Conservation (phyloP, 2,797 vertebrate species). For the Sparus aurata region DNA sequence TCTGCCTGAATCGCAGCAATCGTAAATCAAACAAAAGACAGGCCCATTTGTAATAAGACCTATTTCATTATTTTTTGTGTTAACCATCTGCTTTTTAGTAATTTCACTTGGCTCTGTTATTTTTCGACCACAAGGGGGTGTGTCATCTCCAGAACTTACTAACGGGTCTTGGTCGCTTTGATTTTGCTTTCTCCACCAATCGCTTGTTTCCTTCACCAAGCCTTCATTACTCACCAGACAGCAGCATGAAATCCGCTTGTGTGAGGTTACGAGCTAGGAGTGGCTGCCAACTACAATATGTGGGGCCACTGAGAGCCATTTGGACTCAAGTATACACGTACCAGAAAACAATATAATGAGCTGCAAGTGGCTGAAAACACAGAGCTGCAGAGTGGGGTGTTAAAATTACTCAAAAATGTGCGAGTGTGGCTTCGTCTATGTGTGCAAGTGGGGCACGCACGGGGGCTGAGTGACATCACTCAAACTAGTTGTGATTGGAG, state of each 20-base stretch:
- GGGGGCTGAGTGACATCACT: conserved; percentile 51
- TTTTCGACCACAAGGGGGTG: not conserved
- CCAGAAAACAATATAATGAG: conserved; percentile 70
- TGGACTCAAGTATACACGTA: conserved; percentile 54
- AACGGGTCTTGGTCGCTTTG: not conserved
- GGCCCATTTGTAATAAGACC: not conserved
- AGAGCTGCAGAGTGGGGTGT: conserved; percentile 49
- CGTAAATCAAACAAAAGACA: too few species aligned
- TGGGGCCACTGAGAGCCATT: conserved; percentile 62
- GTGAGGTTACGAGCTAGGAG: conserved; percentile 59
- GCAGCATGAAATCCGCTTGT: conserved; percentile 45
- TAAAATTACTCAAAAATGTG: conserved; percentile 56
- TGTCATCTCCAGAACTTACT: not conserved
- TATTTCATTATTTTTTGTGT: not conserved
- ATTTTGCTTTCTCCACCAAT: conserved; percentile 17
- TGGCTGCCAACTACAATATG: conserved; percentile 60
- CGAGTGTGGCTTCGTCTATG: conserved; percentile 53
- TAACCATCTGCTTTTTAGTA: not conserved
- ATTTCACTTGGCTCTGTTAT: not conserved
- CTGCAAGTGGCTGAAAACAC: conserved; percentile 67
- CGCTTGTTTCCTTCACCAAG: conserved; percentile 47
- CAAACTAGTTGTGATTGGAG: conserved; percentile 46
- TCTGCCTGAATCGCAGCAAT: not conserved
- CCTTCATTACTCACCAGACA: conserved; percentile 47
- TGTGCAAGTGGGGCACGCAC: conserved; percentile 29